Evolutionary conservation across 2,797 vertebrate genomes (phyloP), one percentile per base, ranked within the genome.

Genomic region (Lerista edwardsae): DNA sequence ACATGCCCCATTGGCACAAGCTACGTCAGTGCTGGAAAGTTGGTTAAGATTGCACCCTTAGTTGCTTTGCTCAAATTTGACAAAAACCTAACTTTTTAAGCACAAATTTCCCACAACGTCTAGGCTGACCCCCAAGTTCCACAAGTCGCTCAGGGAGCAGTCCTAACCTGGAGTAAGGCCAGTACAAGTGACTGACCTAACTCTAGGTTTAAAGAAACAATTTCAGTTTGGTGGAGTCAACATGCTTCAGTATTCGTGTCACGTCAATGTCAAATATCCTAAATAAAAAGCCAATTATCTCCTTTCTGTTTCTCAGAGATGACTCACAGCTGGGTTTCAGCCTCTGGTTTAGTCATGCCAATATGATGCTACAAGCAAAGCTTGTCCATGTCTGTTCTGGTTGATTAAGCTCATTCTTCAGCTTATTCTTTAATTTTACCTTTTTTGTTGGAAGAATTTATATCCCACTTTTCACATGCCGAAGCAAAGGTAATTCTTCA

Each of bases 251-350:
- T 84, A 62, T 44, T 73, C 83, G 85, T 69, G 44, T 19, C 84
- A n/a, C 17, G 39, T 7, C 83, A 85, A 10, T 80, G 89, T 87
- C 88, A 85, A 86, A 47, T 61, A 73, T 12, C 57, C 76, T 87
- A 75, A 85, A 84, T 0, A 88, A 41, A 84, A 57, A 34, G 85
- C 85, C 27, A 39, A 15, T 78, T 84, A n/a, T 44, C n/a, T 82
- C 31, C 15, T 34, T 9, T 19, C 0, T 0, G 39, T 88, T 89
- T 78, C 71, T 17, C 7, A 47, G 21, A 25, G 64, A 3, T 79
- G 68, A 91, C 27, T 73, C 74, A 75, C 23, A 73, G 27, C 75
- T 59, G 34, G 41, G 11, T 75, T 84, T 79, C 87, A 73, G 80
- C 78, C 61, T 78, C 72, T 68, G 74, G 62, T 29, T 92, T 85